Percentiles rank a stretch among this genome's conserved stretches.
These are phyloP conservation scores for Disparrhopalites patrizii DNA, from an alignment of 2,888 invertebrate genomes.

Conservation along the genomic window DNA sequence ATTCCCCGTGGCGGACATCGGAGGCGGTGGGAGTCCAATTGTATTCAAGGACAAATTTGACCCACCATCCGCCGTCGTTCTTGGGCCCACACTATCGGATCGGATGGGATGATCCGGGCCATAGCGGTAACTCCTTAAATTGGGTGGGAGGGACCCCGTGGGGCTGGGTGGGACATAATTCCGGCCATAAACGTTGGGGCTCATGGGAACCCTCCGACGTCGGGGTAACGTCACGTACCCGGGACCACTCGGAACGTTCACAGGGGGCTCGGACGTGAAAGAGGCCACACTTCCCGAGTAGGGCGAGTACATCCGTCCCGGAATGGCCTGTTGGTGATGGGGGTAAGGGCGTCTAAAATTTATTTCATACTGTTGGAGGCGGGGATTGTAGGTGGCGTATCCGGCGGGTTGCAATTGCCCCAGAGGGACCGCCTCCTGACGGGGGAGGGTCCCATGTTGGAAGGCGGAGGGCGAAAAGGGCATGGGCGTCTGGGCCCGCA, in stretches of 20 bases:
- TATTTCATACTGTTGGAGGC: neutral
- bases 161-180: conserved; percentile 48
- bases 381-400: conserved; percentile 17
- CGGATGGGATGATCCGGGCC: neutral
- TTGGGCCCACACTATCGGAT: conserved; percentile 59
- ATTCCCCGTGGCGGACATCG: neutral
- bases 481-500: neutral
- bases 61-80: conserved; percentile 82
- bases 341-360: conserved; percentile 4
- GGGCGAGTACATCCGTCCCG: conserved; percentile 64
- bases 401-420: conserved; percentile 2
- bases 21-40: conserved; percentile 52
- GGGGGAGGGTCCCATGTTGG: neutral
- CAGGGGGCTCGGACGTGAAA: conserved; percentile 56
- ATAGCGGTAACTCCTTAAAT: conserved; percentile 57
- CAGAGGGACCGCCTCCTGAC: neutral
- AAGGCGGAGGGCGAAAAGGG: neutral
- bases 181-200: conserved; percentile 52
- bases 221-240: conserved; percentile 86
- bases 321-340: too few relatives aligned
- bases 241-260: conserved; percentile 67
- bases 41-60: conserved; percentile 80
- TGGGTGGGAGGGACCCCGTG: conserved; percentile 51
- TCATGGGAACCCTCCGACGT: conserved; percentile 74
- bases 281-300: conserved; percentile 56